phyloP scores from a whole-genome alignment of 2,888 invertebrate species.

The Trachelus tabidus region DNA sequence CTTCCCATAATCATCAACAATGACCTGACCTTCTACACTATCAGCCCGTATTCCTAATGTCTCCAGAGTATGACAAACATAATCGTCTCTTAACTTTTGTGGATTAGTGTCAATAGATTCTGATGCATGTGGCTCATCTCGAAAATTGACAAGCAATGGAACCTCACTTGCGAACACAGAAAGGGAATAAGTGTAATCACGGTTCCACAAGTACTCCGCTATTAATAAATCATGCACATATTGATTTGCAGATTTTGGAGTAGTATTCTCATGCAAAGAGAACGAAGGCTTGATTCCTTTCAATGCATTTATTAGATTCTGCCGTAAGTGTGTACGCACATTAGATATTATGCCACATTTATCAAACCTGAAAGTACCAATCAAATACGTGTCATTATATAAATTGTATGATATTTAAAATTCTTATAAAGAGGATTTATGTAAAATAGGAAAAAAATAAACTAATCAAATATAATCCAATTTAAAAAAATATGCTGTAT shows the following conservation, averaged over 20 bases:
- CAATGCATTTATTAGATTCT: constrained; percentile 59
- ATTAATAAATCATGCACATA: constrained; percentile 60
- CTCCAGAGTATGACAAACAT: constrained; percentile 55
- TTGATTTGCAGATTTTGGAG: constrained; percentile 57
- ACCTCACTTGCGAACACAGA: constrained; percentile 63
- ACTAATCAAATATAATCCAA: neutral
- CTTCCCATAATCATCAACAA: constrained; percentile 51
- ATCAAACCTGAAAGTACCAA: constrained; percentile 54
- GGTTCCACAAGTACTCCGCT: constrained; percentile 60
- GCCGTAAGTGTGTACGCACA: constrained; percentile 59
- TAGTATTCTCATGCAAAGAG: constrained; percentile 32
- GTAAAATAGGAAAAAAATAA: constrained; percentile 2
- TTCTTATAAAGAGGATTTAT: neutral
- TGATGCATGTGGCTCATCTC: constrained; percentile 29
- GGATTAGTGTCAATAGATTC: constrained; percentile 20
- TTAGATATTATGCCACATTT: constrained; percentile 61
- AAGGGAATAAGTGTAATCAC: constrained; percentile 59
- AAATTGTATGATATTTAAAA: constrained; percentile 1
- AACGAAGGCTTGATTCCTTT: constrained; percentile 50
- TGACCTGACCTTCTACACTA: constrained; percentile 45
- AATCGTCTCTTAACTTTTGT: constrained; percentile 56
- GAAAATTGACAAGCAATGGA: constrained; percentile 57
- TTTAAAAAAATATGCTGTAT: neutral
- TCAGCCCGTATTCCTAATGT: constrained; percentile 55
- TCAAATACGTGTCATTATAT: neutral